Conservation (phyloP, 2,797 vertebrate genomes). For the Taeniopygia guttata region DNA sequence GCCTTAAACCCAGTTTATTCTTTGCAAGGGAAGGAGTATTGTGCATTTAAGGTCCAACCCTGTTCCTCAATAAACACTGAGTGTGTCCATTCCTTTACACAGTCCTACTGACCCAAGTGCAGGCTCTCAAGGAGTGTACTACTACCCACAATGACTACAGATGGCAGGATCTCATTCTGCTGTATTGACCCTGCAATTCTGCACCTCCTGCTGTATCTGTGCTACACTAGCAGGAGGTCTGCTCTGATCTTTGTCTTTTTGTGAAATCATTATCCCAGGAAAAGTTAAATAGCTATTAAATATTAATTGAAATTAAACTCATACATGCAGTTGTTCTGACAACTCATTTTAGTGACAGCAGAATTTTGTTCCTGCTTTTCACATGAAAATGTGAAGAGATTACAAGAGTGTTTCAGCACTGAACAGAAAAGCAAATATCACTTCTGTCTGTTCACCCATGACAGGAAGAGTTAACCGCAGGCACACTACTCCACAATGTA, state of each 20-base stretch:
- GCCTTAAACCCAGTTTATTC: neutral
- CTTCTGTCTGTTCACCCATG: neutral
- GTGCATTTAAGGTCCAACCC: neutral
- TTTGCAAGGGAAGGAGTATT: neutral
- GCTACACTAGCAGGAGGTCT: conserved; percentile 30
- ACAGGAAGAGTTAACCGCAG: neutral
- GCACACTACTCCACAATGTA: neutral
- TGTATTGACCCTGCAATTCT: neutral
- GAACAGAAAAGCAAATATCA: neutral
- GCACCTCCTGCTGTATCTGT: conserved; percentile 5
- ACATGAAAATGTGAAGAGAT: neutral
- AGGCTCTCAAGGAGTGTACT: neutral
- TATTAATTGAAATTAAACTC: conserved; percentile 59
- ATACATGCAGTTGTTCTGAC: conserved; percentile 33
- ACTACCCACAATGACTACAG: neutral
- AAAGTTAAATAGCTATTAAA: conserved; percentile 48
- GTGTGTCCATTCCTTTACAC: neutral
- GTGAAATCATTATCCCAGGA: conserved; percentile 38
- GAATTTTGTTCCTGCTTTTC: conserved; percentile 30
- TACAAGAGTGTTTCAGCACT: neutral
- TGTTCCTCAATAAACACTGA: neutral
- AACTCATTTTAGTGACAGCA: conserved; percentile 12
- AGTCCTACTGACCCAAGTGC: neutral
- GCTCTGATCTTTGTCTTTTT: conserved; percentile 41
- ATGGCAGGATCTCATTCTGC: neutral